Conservation (phyloP, 2,888 invertebrate species). For the Nezara viridula region DNA sequence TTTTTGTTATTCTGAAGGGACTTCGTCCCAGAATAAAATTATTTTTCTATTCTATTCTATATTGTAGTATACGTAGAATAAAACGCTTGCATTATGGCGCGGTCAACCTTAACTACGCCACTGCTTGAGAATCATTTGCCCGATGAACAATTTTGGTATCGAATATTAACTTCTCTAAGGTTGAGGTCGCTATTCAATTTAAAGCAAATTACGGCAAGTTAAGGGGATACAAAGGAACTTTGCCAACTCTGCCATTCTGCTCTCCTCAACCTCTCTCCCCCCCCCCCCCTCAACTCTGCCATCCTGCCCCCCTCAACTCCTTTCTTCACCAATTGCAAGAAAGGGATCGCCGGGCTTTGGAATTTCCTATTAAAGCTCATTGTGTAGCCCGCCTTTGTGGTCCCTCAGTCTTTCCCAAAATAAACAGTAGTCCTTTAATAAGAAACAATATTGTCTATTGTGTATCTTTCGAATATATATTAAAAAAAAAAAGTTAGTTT, state of each 20-base stretch:
- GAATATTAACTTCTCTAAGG: background rate
- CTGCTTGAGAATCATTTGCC: background rate
- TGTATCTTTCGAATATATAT: background rate
- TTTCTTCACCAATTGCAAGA: constrained; percentile 25
- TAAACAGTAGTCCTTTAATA: constrained; percentile 23
- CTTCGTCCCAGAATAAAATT: too few species aligned
- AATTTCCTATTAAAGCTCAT: constrained; percentile 7
- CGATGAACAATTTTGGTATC: background rate
- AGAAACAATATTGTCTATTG: background rate
- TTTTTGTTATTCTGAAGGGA: too few species aligned
- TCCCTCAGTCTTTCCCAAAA: background rate
- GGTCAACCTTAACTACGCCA: too few species aligned
- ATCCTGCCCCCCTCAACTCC: background rate
- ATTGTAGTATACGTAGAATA: too few species aligned
- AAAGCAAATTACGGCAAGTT: constrained; percentile 10
- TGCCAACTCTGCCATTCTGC: background rate
- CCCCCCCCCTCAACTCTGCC: too few species aligned
- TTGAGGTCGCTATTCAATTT: background rate
- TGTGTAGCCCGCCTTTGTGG: background rate
- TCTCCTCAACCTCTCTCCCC: too few species aligned
- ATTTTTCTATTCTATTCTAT: too few species aligned
- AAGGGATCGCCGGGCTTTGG: background rate
- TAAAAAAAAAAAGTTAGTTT: background rate
- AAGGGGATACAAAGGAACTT: background rate
- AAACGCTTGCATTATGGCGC: too few species aligned